These are phyloP conservation scores for Neuroterus valhalla DNA, from an alignment of 1,140 invertebrate species.

Conservation along the genomic window DNA sequence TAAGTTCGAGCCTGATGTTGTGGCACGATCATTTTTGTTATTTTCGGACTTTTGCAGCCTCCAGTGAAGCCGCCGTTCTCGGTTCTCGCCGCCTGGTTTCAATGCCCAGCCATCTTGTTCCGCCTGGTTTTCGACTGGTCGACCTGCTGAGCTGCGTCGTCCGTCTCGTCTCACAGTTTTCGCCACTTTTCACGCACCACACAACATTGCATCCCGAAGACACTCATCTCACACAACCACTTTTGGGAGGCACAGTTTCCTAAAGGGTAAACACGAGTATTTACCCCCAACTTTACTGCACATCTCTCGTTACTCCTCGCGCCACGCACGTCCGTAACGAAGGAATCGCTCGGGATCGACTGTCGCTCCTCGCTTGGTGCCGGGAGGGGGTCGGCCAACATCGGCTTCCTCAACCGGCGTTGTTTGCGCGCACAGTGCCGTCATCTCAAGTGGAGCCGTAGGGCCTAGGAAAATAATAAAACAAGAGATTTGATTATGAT, in stretches of 20 bases:
- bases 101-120: conserved; percentile 66
- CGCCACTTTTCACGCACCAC: conserved; percentile 51
- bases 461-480: neutral
- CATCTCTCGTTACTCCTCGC: conserved; percentile 46
- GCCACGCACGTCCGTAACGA: conserved; percentile 54
- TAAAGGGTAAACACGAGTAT: conserved; percentile 44
- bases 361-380: conserved; percentile 37
- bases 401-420: conserved; percentile 10
- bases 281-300: conserved; percentile 41
- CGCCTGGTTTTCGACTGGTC: conserved; percentile 53
- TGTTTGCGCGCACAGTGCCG: conserved; percentile 3
- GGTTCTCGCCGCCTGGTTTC: conserved; percentile 43
- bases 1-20: conserved; percentile 19
- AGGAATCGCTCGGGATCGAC: conserved; percentile 54
- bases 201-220: conserved; percentile 39
- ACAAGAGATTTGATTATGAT: conserved; percentile 22
- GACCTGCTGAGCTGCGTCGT: conserved; percentile 37
- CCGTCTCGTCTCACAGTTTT: conserved; percentile 46
- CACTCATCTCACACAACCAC: conserved; percentile 44
- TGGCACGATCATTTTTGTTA: conserved; percentile 59
- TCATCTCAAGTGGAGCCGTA: neutral
- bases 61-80: conserved; percentile 46
- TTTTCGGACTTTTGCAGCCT: conserved; percentile 51
- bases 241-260: conserved; percentile 33
- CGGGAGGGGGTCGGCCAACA: conserved; percentile 42